Evolutionary conservation across 2,113 vertebrate species (phyloP), one percentile per base, ranked within the genome.

Genomic region (Tapirus terrestris): DNA sequence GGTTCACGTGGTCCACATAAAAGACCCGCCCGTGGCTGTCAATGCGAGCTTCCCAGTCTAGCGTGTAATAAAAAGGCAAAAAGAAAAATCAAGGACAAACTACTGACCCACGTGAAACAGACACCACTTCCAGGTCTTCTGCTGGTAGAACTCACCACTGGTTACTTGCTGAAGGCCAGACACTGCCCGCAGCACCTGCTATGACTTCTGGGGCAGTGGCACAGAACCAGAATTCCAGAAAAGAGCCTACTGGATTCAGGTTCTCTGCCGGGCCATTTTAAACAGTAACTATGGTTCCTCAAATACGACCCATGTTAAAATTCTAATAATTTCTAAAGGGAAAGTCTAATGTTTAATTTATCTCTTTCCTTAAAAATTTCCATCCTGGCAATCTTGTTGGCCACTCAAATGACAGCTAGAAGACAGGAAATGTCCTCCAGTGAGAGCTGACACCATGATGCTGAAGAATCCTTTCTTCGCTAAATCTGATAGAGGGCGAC

Each of bases 1-100:
- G 99, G 98, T 99, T 99, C 90, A 99, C 99, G 0, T 99, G 99
- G 97, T 99, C 99, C 96, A 99, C 99, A 1, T 99, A 99, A 98
- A 99, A 99, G 13, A 99, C 99, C 88, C 99, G 98, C 56, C 99
- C 99, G 0, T 99, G 99, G 98, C 99, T 99, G 99, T 99, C 99
- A 86, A 99, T 99, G 18, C 99, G 99, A 91, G 99, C 99, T 98
- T 99, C 99, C 99, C 99, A 99, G 96, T 99, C 99, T 99, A 98
- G 60, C 76, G 96, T 91, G 77, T 77, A 94, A 98, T 91, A 96
- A 89, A 89, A 98, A 98, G 97, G 96, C 86, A 98, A 98, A 94
- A 97, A 97, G 75, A 94, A 76, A 80, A 95, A 98, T 94, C 77
- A 96, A 95, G 45, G 65, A 91, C 88, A 94, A 94, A 96, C 60